Conservation (phyloP, 2,888 invertebrate species). For the Endomychus coccineus region DNA sequence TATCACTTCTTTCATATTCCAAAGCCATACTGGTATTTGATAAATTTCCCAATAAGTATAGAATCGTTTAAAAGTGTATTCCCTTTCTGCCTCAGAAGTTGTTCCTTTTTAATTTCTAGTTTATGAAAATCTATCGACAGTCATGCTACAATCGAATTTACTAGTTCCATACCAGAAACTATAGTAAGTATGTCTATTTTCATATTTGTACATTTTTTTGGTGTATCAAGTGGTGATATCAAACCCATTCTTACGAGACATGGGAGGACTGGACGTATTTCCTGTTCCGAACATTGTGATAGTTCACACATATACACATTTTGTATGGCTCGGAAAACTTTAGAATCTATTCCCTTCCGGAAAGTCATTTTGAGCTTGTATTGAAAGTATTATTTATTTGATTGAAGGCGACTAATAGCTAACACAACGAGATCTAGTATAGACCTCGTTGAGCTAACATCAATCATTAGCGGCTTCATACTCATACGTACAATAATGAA, state of each 20-base stretch:
- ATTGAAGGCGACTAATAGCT: no score
- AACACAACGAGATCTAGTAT: no score
- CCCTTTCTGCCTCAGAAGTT: constrained; percentile 76
- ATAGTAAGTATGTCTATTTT: constrained; percentile 84
- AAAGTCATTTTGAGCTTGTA: constrained; percentile 29
- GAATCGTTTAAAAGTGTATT: constrained; percentile 66
- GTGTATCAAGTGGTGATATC: constrained; percentile 78
- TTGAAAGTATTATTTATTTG: no score
- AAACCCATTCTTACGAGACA: constrained; percentile 91
- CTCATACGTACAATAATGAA: no score
- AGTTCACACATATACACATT: constrained; percentile 72
- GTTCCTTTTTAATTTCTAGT: constrained; percentile 87
- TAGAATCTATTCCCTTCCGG: constrained; percentile 54
- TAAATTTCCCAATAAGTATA: constrained; percentile 69
- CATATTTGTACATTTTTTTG: constrained; percentile 72
- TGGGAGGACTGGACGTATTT: constrained; percentile 84
- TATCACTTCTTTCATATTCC: constrained; percentile 92
- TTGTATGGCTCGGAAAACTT: constrained; percentile 73
- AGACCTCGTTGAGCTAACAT: no score
- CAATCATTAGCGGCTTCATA: no score
- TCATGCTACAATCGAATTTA: constrained; percentile 88
- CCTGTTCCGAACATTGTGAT: constrained; percentile 63
- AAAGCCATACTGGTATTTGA: constrained; percentile 73
- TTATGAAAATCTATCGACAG: constrained; percentile 91
- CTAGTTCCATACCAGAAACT: constrained; percentile 84